phyloP scores from a whole-genome alignment of 2,113 vertebrate species.

The Willisornis vidua region DNA sequence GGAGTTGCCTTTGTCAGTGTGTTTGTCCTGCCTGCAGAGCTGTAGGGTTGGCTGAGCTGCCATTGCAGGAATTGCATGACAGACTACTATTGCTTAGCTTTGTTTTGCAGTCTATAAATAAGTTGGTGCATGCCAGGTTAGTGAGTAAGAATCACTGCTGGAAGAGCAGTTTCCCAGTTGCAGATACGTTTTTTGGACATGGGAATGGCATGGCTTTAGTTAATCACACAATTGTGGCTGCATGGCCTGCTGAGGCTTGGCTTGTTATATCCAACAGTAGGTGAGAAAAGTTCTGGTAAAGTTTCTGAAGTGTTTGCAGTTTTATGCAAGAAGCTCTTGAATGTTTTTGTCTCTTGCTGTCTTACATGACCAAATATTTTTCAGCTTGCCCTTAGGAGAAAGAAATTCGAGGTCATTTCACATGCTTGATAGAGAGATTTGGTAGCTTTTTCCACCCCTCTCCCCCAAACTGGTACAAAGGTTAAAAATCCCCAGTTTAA shows the following conservation, averaged over 20 bases:
- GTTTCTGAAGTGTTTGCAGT: not conserved
- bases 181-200: not conserved
- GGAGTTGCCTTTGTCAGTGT: not conserved
- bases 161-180: not conserved
- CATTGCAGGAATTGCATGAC: not conserved
- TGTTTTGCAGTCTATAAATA: conserved; percentile 53
- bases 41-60: not conserved
- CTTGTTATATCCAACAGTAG: not conserved
- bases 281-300: not conserved
- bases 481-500: not conserved
- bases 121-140: conserved; percentile 11
- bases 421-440: not conserved
- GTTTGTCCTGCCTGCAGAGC: not conserved
- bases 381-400: not conserved
- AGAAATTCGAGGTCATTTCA: not conserved
- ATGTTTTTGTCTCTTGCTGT: not conserved
- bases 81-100: conserved; percentile 18
- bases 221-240: not conserved
- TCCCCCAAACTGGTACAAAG: not conserved
- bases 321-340: not conserved
- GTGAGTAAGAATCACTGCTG: conserved; percentile 29
- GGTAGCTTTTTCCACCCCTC: not conserved
- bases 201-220: not conserved
- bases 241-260: not conserved
- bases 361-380: not conserved